phyloP scores from a whole-genome alignment of 2,888 invertebrate species.

The Microctonus aethiopoides region DNA sequence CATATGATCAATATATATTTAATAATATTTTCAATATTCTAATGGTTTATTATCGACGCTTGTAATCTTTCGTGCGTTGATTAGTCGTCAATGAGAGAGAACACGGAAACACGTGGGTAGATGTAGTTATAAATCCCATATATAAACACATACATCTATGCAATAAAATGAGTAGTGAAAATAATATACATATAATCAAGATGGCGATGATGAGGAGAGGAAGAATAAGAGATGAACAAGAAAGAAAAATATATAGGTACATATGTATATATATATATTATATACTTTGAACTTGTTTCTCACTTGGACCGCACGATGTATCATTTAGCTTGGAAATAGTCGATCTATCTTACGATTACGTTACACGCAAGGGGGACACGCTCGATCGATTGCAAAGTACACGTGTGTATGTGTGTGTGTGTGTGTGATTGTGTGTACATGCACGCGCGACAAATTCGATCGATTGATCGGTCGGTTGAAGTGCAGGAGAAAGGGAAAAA shows the following conservation, averaged over 20 bases:
- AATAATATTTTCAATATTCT: constrained; percentile 18
- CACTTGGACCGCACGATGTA: constrained; percentile 30
- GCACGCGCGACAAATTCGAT: constrained; percentile 33
- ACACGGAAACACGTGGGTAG: constrained; percentile 23
- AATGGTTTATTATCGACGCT: constrained; percentile 16
- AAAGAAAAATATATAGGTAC: constrained; percentile 5
- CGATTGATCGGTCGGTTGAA: constrained; percentile 37
- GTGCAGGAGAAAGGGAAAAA: not conserved
- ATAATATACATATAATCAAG: constrained; percentile 4
- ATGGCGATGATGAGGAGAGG: constrained; percentile 2
- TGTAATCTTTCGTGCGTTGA: constrained; percentile 25
- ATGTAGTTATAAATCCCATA: not conserved
- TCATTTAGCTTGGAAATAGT: constrained; percentile 43
- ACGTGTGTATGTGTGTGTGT: constrained; percentile 18
- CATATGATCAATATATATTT: not conserved
- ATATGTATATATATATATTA: too few relatives aligned
- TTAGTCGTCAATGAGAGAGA: constrained; percentile 20
- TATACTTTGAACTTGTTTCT: constrained; percentile 36
- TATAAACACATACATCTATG: not conserved
- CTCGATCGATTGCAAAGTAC: constrained; percentile 29
- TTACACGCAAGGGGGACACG: constrained; percentile 36
- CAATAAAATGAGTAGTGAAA: constrained; percentile 22
- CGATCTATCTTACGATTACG: constrained; percentile 37
- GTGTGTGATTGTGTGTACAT: too few relatives aligned
- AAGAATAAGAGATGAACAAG: not conserved